phyloP scores from a whole-genome alignment of 2,113 vertebrate genomes.

The Telmatochromis bifrenatus region DNA sequence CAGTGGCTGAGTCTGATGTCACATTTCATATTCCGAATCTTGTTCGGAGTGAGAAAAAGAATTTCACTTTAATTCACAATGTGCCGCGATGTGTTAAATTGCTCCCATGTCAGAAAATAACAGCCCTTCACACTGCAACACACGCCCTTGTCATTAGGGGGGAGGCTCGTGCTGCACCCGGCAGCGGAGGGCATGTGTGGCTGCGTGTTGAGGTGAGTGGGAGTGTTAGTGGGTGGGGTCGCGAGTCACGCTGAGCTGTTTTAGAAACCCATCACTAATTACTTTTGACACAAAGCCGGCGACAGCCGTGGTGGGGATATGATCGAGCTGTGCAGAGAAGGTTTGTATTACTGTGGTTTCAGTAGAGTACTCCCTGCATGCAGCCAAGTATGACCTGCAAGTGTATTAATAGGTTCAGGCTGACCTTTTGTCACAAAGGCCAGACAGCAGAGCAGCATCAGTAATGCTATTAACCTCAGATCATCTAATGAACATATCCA shows the following conservation, averaged over 20 bases:
- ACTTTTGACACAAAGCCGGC: not conserved
- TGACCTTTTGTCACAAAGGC: conserved; percentile 14
- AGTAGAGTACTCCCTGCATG: not conserved
- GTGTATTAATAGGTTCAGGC: not conserved
- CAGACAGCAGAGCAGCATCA: not conserved
- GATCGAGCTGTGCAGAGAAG: not conserved
- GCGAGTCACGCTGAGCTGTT: not conserved
- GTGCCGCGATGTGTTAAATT: conserved; percentile 59
- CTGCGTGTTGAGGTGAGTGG: not conserved
- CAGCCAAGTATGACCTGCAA: not conserved
- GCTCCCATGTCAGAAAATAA: conserved; percentile 55
- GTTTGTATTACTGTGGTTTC: not conserved
- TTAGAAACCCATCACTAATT: conserved; percentile 19
- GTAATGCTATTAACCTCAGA: conserved; percentile 22
- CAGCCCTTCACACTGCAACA: conserved; percentile 46
- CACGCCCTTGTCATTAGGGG: conserved; percentile 23
- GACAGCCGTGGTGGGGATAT: not conserved
- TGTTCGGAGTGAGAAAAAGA: not conserved
- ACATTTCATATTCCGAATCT: conserved; percentile 40
- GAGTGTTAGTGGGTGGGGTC: not conserved
- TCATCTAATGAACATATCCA: conserved; percentile 9
- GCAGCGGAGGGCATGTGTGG: not conserved
- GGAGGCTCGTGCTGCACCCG: not conserved
- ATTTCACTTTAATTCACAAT: conserved; percentile 48
- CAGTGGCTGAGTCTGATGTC: not conserved